Conservation (phyloP, 2,113 vertebrate genomes). For the Pithys albifrons region DNA sequence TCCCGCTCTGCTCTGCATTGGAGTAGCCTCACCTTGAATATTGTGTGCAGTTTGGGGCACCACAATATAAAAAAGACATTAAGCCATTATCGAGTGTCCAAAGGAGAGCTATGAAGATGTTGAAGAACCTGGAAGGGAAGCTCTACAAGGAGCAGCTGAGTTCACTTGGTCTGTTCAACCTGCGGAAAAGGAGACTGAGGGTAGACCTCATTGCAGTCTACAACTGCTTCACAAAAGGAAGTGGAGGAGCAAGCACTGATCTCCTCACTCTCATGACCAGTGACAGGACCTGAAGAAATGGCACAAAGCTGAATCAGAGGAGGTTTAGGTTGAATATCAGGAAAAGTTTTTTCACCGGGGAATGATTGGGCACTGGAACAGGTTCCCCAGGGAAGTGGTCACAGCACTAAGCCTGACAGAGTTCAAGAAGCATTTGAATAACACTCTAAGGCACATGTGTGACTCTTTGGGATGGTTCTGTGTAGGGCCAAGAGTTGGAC, state of each 20-base stretch:
- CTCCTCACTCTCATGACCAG: not conserved
- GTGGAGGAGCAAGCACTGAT: not conserved
- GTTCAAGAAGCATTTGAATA: no score
- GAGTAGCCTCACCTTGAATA: not conserved
- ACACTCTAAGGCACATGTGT: accelerated
- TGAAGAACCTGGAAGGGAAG: not conserved
- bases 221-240: not conserved
- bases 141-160: accelerated
- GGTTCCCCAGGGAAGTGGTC: not conserved
- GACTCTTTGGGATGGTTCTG: not conserved
- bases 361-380: not conserved
- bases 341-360: not conserved
- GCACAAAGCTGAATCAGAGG: accelerated
- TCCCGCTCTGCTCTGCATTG: not conserved
- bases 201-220: not conserved
- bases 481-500: not conserved
- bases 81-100: accelerated
- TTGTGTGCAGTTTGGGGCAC: not conserved
- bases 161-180: not conserved
- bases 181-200: not conserved
- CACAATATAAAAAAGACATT: accelerated
- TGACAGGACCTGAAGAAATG: not conserved
- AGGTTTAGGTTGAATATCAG: not conserved
- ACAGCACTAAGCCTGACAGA: not conserved
- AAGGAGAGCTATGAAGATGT: not conserved